Evolutionary conservation across 2,888 invertebrate species (phyloP), one percentile per base, ranked within the genome.

Genomic region (Polydrusus tereticollis): DNA sequence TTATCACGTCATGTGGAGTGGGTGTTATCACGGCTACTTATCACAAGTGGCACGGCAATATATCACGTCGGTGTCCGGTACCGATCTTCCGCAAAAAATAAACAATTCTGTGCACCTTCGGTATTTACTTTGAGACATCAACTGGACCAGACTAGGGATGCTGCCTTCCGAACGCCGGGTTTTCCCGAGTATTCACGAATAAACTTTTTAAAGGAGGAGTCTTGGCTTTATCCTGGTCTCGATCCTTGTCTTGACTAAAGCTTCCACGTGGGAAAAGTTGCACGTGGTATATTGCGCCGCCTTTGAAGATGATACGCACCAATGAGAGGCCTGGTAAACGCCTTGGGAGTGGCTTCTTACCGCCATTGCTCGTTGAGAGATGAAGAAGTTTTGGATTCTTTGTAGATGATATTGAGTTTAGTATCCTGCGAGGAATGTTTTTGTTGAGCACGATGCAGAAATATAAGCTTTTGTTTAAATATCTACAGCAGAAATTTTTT

Each of bases 21-120:
- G 23, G 55, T 66, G 55, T 29, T 66, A 55, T 52, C 64, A 41
- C 50, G 52, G 43, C 18, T 64, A 36, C 59, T 41, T 62, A 66
- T 65, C 60, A 69, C 64, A 18, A 65, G 38, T 66, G 66, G 43
- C 33, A 60, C 60, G 59, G 38, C 67, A 64, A 71, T 73, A 73
- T 66, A 74, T 74, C 70, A 74, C 74, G 52, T 47, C 43, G 60
- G 66, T 67, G 74, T 70, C 70, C 74, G 70, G 63, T 63, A 66
- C 66, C 73, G 69, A 73, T 71, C 74, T 70, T 74, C 74, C 74
- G 72, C 74, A 74, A 74, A 74, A 74, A 74, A 74, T 74, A 74
- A 74, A 74, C 74, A 74, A 74, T 68, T 72, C 69, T 68, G 68
- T 72, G 41, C 64, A 68, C 71, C 65, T 63, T 66, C 70, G 55